These are phyloP conservation scores for Parnassius orleans DNA, from an alignment of 2,888 invertebrate species.

Conservation along the genomic window DNA sequence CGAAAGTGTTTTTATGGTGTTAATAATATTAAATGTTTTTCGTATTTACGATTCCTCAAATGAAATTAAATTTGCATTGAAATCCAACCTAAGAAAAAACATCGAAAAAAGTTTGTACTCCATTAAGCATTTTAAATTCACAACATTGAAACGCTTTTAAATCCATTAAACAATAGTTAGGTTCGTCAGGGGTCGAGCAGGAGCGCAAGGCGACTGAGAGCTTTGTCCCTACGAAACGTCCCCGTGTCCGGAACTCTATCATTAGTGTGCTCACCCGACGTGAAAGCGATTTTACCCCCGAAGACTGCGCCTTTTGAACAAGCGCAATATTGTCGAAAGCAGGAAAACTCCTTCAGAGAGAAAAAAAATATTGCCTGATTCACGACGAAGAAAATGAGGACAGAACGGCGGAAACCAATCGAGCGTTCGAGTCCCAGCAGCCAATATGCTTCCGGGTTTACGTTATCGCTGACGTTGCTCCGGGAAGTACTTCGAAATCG, in stretches of 20 bases:
- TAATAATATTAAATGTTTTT: background rate
- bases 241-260: slow-evolving; percentile 73
- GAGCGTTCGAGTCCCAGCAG: slow-evolving; percentile 63
- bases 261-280: slow-evolving; percentile 79
- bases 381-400: slow-evolving; percentile 70
- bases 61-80: slow-evolving; percentile 1
- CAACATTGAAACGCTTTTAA: slow-evolving; percentile 68
- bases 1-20: no score
- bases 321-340: slow-evolving; percentile 78
- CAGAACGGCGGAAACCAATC: slow-evolving; percentile 71
- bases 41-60: background rate
- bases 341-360: slow-evolving; percentile 73
- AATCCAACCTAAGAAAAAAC: background rate
- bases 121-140: slow-evolving; percentile 43
- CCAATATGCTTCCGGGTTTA: slow-evolving; percentile 65
- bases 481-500: slow-evolving; percentile 46
- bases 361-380: slow-evolving; percentile 66
- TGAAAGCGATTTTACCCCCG: slow-evolving; percentile 76
- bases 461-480: slow-evolving; percentile 62
- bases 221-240: slow-evolving; percentile 43
- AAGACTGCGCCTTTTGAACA: slow-evolving; percentile 68
- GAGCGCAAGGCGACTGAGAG: slow-evolving; percentile 33
- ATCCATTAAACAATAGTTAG: slow-evolving; percentile 62
- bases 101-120: slow-evolving; percentile 28
- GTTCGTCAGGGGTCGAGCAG: slow-evolving; percentile 55